Conservation (phyloP, 2,113 vertebrate genomes). For the Blennius ocellaris region DNA sequence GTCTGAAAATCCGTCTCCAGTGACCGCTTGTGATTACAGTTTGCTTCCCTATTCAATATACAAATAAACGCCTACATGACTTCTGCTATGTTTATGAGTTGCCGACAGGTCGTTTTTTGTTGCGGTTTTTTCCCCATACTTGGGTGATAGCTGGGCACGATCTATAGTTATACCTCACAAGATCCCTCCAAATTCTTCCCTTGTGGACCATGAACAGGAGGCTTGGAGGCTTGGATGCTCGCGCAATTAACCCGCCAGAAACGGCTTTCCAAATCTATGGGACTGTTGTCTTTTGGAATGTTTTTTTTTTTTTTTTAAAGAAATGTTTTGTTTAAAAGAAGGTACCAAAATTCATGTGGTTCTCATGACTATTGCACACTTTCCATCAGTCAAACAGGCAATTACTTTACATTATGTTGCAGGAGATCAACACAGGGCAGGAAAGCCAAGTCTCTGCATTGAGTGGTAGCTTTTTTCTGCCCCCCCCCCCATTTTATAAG, state of each 20-base stretch:
- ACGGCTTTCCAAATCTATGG: conserved; percentile 9
- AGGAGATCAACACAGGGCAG: neutral
- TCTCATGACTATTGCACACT: neutral
- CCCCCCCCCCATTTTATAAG: neutral
- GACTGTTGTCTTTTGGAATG: conserved; percentile 4
- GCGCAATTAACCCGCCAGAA: conserved; percentile 33
- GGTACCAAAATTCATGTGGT: neutral
- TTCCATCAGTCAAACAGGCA: neutral
- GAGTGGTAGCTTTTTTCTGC: neutral
- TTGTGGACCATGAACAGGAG: conserved; percentile 20
- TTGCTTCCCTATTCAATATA: conserved; percentile 31
- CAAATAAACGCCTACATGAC: conserved; percentile 60
- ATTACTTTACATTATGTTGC: neutral
- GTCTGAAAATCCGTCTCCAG: conserved; percentile 46
- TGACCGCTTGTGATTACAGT: conserved; percentile 42
- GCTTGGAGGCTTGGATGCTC: conserved; percentile 20
- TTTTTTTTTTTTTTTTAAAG: conserved; percentile 3
- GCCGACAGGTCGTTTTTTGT: conserved; percentile 35
- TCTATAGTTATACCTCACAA: conserved; percentile 29
- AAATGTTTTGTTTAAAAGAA: neutral
- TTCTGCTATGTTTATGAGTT: conserved; percentile 35
- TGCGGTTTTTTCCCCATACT: neutral
- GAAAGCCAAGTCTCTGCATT: neutral
- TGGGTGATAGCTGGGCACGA: conserved; percentile 17
- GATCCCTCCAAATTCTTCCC: conserved; percentile 13